These are phyloP conservation scores for Cephus nigrinus DNA, from an alignment of 2,888 invertebrate genomes.

Conservation along the genomic window DNA sequence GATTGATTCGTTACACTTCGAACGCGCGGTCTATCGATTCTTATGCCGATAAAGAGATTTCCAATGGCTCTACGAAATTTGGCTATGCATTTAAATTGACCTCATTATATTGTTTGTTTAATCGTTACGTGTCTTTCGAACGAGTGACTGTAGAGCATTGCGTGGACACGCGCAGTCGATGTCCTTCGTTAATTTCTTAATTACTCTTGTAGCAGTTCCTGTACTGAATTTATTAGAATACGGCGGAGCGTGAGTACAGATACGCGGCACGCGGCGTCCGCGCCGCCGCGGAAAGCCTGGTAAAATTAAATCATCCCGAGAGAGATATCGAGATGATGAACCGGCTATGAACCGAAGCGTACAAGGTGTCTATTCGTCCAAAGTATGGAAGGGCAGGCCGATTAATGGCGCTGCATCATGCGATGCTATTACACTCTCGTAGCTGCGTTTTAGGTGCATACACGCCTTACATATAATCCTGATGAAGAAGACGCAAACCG, in stretches of 20 bases:
- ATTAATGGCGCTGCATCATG: slow-evolving; percentile 59
- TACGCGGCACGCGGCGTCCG: slow-evolving; percentile 1
- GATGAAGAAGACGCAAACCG: neutral
- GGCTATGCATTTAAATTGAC: slow-evolving; percentile 1
- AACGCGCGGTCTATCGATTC: neutral
- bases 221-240: neutral
- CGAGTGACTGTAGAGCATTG: neutral
- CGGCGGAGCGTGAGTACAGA: neutral
- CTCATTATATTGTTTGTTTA: neutral
- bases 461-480: neutral
- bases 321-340: slow-evolving; percentile 53
- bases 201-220: neutral
- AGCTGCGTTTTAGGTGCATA: slow-evolving; percentile 46
- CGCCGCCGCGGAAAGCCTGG: slow-evolving; percentile 5
- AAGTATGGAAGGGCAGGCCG: slow-evolving; percentile 52
- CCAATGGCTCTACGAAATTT: neutral
- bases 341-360: slow-evolving; percentile 52
- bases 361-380: slow-evolving; percentile 58
- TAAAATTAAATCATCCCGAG: slow-evolving; percentile 43
- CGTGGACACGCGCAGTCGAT: neutral
- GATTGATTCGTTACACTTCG: slow-evolving; percentile 6
- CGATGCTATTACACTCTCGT: slow-evolving; percentile 54
- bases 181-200: neutral
- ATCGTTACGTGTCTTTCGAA: neutral
- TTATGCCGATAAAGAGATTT: neutral